A percentile compares a stretch with the other conserved stretches of the same genome.
Conservation (phyloP, 1,140 invertebrate species). For the Lethrus apterus region DNA sequence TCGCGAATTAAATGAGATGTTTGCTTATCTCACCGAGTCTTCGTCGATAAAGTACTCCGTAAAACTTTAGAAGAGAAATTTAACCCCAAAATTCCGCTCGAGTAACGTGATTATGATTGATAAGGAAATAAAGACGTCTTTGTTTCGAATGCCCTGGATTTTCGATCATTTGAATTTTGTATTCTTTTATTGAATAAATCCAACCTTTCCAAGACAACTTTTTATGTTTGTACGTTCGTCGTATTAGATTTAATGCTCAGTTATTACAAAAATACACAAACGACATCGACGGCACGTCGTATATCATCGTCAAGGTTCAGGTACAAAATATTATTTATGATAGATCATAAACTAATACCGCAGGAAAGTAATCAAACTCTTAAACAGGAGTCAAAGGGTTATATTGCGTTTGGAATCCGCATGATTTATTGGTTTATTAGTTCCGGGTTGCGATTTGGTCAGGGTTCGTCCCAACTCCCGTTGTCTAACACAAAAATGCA, state of each 20-base stretch:
- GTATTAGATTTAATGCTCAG: too few species aligned
- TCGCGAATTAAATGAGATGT: slow-evolving; percentile 38
- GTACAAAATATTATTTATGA: slow-evolving; percentile 14
- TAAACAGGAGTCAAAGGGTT: slow-evolving; percentile 21
- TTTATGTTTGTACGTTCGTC: too few species aligned
- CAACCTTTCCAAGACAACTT: too few species aligned
- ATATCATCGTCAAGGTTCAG: slow-evolving; percentile 1
- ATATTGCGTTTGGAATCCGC: slow-evolving; percentile 18
- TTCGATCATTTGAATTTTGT: too few species aligned
- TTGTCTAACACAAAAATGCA: too few species aligned
- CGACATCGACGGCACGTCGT: too few species aligned
- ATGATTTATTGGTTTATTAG: slow-evolving; percentile 22
- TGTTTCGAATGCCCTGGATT: too few species aligned
- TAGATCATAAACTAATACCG: slow-evolving; percentile 15
- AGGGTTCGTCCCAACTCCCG: slow-evolving; percentile 17
- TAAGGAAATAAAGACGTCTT: slow-evolving; percentile 36
- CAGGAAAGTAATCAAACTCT: slow-evolving; percentile 18
- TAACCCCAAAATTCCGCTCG: slow-evolving; percentile 34
- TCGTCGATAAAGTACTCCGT: slow-evolving; percentile 31
- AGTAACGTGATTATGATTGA: slow-evolving; percentile 40
- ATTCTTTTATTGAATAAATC: too few species aligned
- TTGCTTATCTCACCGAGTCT: slow-evolving; percentile 37
- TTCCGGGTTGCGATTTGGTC: slow-evolving; percentile 21
- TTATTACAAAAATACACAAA: too few species aligned
- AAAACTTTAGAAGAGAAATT: slow-evolving; percentile 35